Conservation (phyloP, 2,888 invertebrate genomes). For the Drosophila koepferae region DNA sequence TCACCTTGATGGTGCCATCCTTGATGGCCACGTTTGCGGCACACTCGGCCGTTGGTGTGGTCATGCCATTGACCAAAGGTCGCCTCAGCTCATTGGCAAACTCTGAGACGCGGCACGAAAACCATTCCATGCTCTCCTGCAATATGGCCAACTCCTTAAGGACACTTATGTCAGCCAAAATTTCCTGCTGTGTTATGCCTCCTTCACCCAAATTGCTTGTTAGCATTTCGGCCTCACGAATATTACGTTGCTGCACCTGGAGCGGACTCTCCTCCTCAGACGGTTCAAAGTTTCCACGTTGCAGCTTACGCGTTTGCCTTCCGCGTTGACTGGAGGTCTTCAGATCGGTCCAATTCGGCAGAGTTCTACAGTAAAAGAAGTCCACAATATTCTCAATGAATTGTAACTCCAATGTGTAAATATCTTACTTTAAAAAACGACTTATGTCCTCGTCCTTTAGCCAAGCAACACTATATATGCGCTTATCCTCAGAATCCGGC, state of each 20-base stretch:
- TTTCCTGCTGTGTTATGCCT: slow-evolving; percentile 93
- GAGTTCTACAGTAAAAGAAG: slow-evolving; percentile 86
- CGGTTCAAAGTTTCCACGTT: slow-evolving; percentile 85
- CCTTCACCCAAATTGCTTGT: slow-evolving; percentile 96
- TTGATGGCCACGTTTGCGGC: slow-evolving; percentile 85
- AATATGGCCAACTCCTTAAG: slow-evolving; percentile 94
- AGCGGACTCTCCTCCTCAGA: slow-evolving; percentile 92
- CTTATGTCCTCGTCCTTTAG: slow-evolving; percentile 97
- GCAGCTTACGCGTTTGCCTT: slow-evolving; percentile 79
- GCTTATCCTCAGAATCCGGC: slow-evolving; percentile 91
- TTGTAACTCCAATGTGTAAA: fast-evolving
- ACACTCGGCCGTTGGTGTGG: slow-evolving; percentile 77
- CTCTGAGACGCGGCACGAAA: slow-evolving; percentile 88
- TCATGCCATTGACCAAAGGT: slow-evolving; percentile 85
- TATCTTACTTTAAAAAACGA: slow-evolving; percentile 92
- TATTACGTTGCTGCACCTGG: slow-evolving; percentile 91
- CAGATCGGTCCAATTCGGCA: slow-evolving; percentile 92
- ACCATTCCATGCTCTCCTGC: slow-evolving; percentile 97
- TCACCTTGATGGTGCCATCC: slow-evolving; percentile 87
- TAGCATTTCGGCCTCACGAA: slow-evolving; percentile 96
- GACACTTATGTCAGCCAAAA: slow-evolving; percentile 93
- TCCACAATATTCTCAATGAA: neutral
- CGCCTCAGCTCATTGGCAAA: slow-evolving; percentile 87
- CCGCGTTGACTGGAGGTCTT: slow-evolving; percentile 85
- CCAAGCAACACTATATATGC: slow-evolving; percentile 94